A percentile compares a stretch with the other conserved stretches of the same genome.
Conservation (phyloP, 1,140 invertebrate species). For the Plectus sambesii region DNA sequence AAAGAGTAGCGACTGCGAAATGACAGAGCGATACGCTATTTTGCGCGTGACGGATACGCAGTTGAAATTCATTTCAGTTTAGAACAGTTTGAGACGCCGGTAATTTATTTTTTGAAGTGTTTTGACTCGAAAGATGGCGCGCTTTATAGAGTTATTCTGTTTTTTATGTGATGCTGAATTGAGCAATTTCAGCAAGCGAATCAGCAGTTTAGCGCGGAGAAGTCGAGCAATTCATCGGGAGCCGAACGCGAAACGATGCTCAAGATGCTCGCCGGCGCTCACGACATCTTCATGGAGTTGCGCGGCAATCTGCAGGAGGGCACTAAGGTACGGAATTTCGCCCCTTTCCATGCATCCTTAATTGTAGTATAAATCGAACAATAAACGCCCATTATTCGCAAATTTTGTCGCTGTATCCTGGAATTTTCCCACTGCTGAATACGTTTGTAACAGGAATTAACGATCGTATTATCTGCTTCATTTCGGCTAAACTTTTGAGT, state of each 20-base stretch:
- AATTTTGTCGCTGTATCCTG: too few relatives aligned
- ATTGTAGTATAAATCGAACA: constrained; percentile 8
- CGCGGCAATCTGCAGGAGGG: constrained; percentile 81
- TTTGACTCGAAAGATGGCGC: constrained; percentile 21
- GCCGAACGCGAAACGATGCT: constrained; percentile 61
- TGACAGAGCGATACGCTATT: too few relatives aligned
- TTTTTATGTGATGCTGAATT: constrained; percentile 11
- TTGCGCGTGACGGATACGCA: too few relatives aligned
- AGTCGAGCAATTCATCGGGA: constrained; percentile 50
- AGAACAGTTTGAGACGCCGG: constrained; percentile 13
- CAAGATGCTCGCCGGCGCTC: constrained; percentile 71
- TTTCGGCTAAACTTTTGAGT: too few relatives aligned
- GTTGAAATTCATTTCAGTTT: too few relatives aligned
- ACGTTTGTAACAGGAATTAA: too few relatives aligned
- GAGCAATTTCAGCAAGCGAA: constrained; percentile 59
- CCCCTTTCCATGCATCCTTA: not conserved
- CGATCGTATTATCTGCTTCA: too few relatives aligned
- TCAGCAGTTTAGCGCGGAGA: constrained; percentile 61
- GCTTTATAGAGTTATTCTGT: too few relatives aligned
- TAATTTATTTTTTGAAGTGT: constrained; percentile 41
- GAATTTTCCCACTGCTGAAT: too few relatives aligned
- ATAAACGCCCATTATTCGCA: too few relatives aligned
- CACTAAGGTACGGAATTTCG: constrained; percentile 56
- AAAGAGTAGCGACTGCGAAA: too few relatives aligned
- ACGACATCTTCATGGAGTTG: constrained; percentile 80